Evolutionary conservation across 2,797 vertebrate genomes (phyloP).

Genomic region (Fistularia tabacaria): DNA sequence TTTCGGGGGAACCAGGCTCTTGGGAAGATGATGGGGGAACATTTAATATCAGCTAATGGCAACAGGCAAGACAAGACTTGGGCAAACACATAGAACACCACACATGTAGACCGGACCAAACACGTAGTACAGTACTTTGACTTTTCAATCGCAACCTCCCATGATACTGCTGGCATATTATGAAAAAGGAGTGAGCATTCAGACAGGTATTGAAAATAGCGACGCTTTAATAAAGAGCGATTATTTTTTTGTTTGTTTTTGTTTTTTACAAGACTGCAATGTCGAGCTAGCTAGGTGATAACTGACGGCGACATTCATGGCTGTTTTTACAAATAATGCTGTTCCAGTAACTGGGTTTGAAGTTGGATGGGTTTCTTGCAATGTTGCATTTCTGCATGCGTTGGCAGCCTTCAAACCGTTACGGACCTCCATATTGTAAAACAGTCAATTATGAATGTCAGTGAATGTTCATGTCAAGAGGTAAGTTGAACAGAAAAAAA

Average conservation of each 20-base stretch:
- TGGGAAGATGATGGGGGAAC: slow-evolving; percentile 38
- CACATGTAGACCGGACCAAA: slow-evolving; percentile 68
- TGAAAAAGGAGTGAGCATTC: slow-evolving; percentile 71
- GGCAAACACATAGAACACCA: slow-evolving; percentile 66
- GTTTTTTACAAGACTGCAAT: slow-evolving; percentile 72
- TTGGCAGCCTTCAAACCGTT: slow-evolving; percentile 70
- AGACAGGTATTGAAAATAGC: slow-evolving; percentile 74
- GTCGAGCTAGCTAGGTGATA: slow-evolving; percentile 72
- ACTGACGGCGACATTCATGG: slow-evolving; percentile 69
- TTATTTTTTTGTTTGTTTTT: slow-evolving; percentile 5
- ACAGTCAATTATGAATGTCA: slow-evolving; percentile 73
- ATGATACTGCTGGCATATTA: slow-evolving; percentile 66
- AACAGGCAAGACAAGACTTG: slow-evolving; percentile 63
- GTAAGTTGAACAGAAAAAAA: slow-evolving; percentile 50
- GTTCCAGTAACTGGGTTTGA: slow-evolving; percentile 68
- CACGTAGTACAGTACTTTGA: slow-evolving; percentile 71
- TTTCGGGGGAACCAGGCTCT: slow-evolving; percentile 49
- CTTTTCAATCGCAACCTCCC: slow-evolving; percentile 62
- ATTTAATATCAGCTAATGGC: slow-evolving; percentile 47
- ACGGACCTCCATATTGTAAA: slow-evolving; percentile 64
- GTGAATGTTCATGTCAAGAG: slow-evolving; percentile 68
- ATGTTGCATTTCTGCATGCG: slow-evolving; percentile 67
- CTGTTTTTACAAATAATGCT: slow-evolving; percentile 66
- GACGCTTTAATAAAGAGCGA: slow-evolving; percentile 76
- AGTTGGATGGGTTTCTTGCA: slow-evolving; percentile 65